These are phyloP conservation scores for Sylvicapra grimmia DNA, from an alignment of 2,113 vertebrate species.

Conservation along the genomic window DNA sequence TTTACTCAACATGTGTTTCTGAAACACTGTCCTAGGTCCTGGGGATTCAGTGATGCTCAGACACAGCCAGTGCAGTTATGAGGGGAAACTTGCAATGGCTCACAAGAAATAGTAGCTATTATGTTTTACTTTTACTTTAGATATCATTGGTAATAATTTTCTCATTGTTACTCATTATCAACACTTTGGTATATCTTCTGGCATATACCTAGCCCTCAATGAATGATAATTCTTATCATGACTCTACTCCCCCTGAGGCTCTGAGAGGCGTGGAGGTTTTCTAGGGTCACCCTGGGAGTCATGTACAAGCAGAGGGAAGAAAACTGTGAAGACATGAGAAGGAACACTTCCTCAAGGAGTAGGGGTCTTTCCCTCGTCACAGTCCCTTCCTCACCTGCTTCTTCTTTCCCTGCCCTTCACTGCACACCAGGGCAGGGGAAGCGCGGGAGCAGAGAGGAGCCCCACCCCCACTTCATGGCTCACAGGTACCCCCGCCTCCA, in stretches of 20 bases:
- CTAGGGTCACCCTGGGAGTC: not conserved
- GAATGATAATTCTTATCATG: not conserved
- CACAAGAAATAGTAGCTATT: not conserved
- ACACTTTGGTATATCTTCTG: not conserved
- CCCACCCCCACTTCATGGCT: not conserved
- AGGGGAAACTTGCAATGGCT: not conserved
- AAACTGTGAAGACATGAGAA: not conserved
- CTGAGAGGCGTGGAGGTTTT: not conserved
- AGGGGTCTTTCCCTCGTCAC: not conserved
- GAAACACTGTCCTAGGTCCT: not conserved
- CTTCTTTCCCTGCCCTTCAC: not conserved
- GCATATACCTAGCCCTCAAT: not conserved
- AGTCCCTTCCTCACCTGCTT: not conserved
- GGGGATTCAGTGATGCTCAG: not conserved
- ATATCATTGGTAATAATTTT: fast-evolving
- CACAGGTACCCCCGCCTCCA: not conserved
- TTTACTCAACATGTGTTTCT: too few species aligned
- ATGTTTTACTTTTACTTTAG: not conserved
- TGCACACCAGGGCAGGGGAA: not conserved
- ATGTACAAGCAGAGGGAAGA: not conserved
- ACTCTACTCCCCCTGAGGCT: not conserved
- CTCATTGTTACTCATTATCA: not conserved
- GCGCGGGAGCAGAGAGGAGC: not conserved
- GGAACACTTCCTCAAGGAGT: not conserved
- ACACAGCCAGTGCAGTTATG: fast-evolving